Evolutionary conservation across 2,888 invertebrate genomes (phyloP), one percentile per base, ranked within the genome.

Genomic region (Biston betularia): DNA sequence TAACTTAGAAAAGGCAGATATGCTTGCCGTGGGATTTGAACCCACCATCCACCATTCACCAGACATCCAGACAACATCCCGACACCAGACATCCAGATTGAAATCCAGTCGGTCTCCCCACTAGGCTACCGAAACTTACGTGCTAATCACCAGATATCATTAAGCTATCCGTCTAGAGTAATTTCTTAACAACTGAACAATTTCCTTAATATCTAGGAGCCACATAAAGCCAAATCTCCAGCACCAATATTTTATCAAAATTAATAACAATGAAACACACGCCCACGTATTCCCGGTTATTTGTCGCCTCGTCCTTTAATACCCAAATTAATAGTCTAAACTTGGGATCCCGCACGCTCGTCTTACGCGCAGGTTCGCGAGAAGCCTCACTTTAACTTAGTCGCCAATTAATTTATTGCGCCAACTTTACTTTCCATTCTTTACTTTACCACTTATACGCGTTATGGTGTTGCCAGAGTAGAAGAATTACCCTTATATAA

Each of bases 301-400:
- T 90, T 90, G 88, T 88, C 85, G 85, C 79, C 83, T 80, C 80
- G 81, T 81, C 80, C 77, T 79, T 74, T 91, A 92, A 92, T 88
- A 80, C 89, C 87, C 87, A 89, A 93, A 93, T 92, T 92, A 93
- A 93, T 93, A 92, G 92, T 89, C 90, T 83, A 86, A 92, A 92
- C 88, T 93, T 91, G 89, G 85, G 86, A 91, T 89, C 89, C 83
- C 83, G 82, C 87, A 68, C 78, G 68, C 76, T 75, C 82, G 83
- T 79, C 86, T 87, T 84, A 87, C 85, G 84, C 80, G 73, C 86
- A 89, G 53, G 35, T 59, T 53, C 65, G 35, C 24, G 50, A 59
- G 50, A 57, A 56, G 59, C 54, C 54, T 55, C 48, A 46, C 63
- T 63, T 63, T 50, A 66, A 91, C 90, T 92, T 90, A 89, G 88